phyloP scores from a whole-genome alignment of 2,888 invertebrate genomes.

The Thalpophila matura region DNA sequence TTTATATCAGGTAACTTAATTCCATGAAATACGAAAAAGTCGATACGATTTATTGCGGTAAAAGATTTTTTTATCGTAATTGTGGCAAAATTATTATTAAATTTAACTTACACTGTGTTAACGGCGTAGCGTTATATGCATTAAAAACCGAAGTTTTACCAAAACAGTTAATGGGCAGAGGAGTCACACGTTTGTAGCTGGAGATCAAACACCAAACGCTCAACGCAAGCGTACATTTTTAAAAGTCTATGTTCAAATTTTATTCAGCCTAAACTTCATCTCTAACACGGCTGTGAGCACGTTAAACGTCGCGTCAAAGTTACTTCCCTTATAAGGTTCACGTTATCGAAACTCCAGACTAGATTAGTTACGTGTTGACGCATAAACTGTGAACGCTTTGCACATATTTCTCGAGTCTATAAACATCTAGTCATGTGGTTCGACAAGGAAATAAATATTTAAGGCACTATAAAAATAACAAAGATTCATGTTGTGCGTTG shows the following conservation, averaged over 20 bases:
- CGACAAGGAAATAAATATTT: conserved; percentile 43
- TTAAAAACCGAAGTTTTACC: too few species aligned
- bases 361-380: conserved; percentile 62
- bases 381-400: conserved; percentile 50
- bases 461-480: conserved; percentile 43
- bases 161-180: too few species aligned
- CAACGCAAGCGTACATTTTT: too few species aligned
- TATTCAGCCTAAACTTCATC: conserved; percentile 20
- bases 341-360: conserved; percentile 49
- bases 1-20: conserved; percentile 16
- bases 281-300: conserved; percentile 31
- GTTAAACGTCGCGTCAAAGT: conserved; percentile 36
- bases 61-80: conserved; percentile 1
- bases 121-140: too few species aligned
- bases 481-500: conserved; percentile 22
- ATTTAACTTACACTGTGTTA: too few species aligned
- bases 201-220: neutral
- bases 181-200: too few species aligned
- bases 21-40: conserved; percentile 21
- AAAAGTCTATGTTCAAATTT: conserved; percentile 5
- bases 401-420: conserved; percentile 47
- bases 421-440: conserved; percentile 40
- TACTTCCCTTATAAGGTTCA: conserved; percentile 50
- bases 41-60: conserved; percentile 9
- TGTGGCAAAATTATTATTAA: too few species aligned